Evolutionary conservation across 2,113 vertebrate species (phyloP), one percentile per base, ranked within the genome.

Genomic region (Struthio camelus): DNA sequence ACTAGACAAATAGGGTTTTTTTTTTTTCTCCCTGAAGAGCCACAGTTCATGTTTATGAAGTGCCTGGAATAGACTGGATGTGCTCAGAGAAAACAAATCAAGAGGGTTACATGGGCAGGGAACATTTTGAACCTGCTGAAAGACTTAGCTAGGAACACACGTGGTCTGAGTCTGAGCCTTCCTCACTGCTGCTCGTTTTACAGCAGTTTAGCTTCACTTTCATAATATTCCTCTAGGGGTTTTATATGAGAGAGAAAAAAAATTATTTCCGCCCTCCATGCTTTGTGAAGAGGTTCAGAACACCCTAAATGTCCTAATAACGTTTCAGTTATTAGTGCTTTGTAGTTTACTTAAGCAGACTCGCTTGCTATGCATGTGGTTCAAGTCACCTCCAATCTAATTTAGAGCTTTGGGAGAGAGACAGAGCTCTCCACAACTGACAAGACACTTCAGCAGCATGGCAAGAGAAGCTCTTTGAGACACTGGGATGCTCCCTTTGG

Each of bases 51-150:
- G 58, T 94, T 95, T 94, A 67, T 38, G 1, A 51, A 67, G 42
- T 6, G 42, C 84, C 71, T 17, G 65, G 73, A 44, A 75, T 3
- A 87, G 77, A 32, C 13, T 13, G 32, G 62, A 71, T 61, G 87
- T 72, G 87, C 78, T 94, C 84, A 85, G n/a, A 23, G 65, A 42
- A 95, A 91, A 89, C 46, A 70, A 51, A 91, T 30, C 62, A n/a
- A 17, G 48, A 61, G 75, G 73, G 78, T 77, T 85, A 22, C 91
- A 71, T 80, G 79, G 59, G 50, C 76, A 89, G 78, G 56, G 95
- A 96, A 95, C 84, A n/a, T 76, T 82, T 82, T 80, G 95, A 95
- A 96, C 93, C 62, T 53, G 42, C 51, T 76, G 65, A 40, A 92
- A 89, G 77, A 48, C 51, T 78, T 70, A 64, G 10, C 34, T 28